Evolutionary conservation across 2,888 invertebrate species (phyloP).

Genomic region (Sericinus montela): DNA sequence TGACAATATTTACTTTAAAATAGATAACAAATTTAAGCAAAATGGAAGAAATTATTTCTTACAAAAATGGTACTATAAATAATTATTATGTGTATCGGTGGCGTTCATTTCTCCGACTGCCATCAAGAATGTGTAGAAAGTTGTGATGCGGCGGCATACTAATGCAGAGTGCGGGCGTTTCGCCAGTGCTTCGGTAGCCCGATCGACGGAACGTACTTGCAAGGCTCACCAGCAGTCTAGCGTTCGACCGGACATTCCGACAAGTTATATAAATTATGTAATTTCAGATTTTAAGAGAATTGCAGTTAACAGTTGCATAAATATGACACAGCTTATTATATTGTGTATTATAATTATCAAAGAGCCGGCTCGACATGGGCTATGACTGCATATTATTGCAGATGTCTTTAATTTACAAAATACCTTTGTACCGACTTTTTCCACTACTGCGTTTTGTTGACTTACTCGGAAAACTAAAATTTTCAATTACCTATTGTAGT

Average conservation of each 20-base stretch:
- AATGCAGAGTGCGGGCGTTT: slow-evolving; percentile 56
- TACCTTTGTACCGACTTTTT: no score
- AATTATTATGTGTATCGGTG: slow-evolving; percentile 51
- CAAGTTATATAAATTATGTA: background rate
- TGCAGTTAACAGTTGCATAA: background rate
- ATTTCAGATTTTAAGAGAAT: background rate
- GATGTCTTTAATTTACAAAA: no score
- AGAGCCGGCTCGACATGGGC: no score
- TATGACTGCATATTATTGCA: no score
- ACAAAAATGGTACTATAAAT: slow-evolving; percentile 22
- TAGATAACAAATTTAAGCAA: no score
- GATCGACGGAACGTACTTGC: slow-evolving; percentile 16
- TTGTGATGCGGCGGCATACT: slow-evolving; percentile 76
- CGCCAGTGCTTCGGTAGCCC: slow-evolving; percentile 40
- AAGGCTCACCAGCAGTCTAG: background rate
- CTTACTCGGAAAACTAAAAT: no score
- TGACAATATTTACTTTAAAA: no score
- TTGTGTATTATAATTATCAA: no score
- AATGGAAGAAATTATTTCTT: no score
- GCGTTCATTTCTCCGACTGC: slow-evolving; percentile 67
- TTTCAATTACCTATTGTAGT: no score
- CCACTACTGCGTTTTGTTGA: no score
- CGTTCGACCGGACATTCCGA: slow-evolving; percentile 2
- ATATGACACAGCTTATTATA: no score
- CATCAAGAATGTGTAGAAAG: slow-evolving; percentile 77